phyloP scores from a whole-genome alignment of 1,140 invertebrate genomes.

The Drosophila melanica region DNA sequence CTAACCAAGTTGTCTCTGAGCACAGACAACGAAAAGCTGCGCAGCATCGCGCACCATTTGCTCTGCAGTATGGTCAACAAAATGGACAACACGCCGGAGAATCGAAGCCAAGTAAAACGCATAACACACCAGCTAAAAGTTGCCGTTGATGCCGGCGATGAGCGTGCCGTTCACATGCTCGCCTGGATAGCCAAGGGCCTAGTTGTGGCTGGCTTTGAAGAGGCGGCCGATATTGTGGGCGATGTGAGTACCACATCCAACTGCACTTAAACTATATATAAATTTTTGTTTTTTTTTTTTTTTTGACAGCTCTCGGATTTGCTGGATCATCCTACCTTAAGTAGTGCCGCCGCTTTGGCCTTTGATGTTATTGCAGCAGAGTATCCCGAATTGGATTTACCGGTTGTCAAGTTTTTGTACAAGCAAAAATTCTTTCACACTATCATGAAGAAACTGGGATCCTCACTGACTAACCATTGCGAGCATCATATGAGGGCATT shows the following conservation, averaged over 20 bases:
- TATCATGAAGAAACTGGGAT: slow-evolving; percentile 84
- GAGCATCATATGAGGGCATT: slow-evolving; percentile 87
- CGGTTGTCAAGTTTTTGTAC: slow-evolving; percentile 84
- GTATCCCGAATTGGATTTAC: slow-evolving; percentile 76
- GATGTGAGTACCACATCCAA: slow-evolving; percentile 51
- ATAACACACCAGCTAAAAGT: slow-evolving; percentile 51
- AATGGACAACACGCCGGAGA: slow-evolving; percentile 55
- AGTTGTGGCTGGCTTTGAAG: slow-evolving; percentile 68
- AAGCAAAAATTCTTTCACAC: slow-evolving; percentile 88
- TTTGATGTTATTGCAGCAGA: slow-evolving; percentile 79
- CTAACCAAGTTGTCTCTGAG: slow-evolving; percentile 67
- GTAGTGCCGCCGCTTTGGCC: slow-evolving; percentile 62
- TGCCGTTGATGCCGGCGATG: slow-evolving; percentile 67
- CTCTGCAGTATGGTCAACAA: slow-evolving; percentile 82
- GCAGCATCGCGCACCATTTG: slow-evolving; percentile 67
- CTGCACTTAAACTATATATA: background rate
- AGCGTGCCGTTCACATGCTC: slow-evolving; percentile 69
- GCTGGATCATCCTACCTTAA: slow-evolving; percentile 74
- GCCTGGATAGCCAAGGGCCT: slow-evolving; percentile 79
- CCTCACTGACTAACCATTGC: slow-evolving; percentile 84
- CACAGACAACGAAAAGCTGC: slow-evolving; percentile 62
- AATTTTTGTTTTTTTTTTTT: background rate
- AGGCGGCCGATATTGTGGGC: slow-evolving; percentile 73
- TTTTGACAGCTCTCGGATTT: slow-evolving; percentile 67
- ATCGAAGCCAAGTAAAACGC: slow-evolving; percentile 53